These are phyloP conservation scores for Pseudococcus jackbeardsleyi DNA, from an alignment of 2,888 invertebrate species.

Conservation along the genomic window DNA sequence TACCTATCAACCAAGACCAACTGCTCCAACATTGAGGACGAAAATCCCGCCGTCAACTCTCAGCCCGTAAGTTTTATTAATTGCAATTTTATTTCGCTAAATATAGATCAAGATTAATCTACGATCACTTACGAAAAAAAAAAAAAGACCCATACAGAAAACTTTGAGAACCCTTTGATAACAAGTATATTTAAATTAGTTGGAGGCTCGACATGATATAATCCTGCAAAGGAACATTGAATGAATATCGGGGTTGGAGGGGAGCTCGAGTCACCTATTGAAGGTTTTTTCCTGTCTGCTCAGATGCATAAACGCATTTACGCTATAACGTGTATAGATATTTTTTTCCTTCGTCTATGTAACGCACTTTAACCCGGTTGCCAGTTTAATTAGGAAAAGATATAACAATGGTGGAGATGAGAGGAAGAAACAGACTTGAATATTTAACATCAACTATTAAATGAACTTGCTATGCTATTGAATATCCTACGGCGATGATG, in stretches of 20 bases:
- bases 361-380: slow-evolving; percentile 50
- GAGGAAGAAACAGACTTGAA: slow-evolving; percentile 55
- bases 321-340: slow-evolving; percentile 17
- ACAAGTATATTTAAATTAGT: slow-evolving; percentile 55
- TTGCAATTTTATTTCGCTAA: not conserved
- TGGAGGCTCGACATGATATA: slow-evolving; percentile 46
- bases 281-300: slow-evolving; percentile 55
- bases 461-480: slow-evolving; percentile 52
- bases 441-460: slow-evolving; percentile 55
- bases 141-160: not conserved
- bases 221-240: slow-evolving; percentile 51
- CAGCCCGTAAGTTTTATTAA: not conserved
- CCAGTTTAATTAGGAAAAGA: slow-evolving; percentile 51
- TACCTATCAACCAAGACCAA: not conserved
- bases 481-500: slow-evolving; percentile 23
- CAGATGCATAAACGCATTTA: slow-evolving; percentile 53
- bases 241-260: not conserved
- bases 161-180: slow-evolving; percentile 46
- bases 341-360: slow-evolving; percentile 16
- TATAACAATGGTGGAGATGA: slow-evolving; percentile 54
- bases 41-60: not conserved
- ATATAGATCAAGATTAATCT: not conserved
- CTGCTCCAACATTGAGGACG: not conserved
- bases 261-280: slow-evolving; percentile 12
- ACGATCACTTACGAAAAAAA: not conserved